Conservation (phyloP, 2,113 vertebrate species). For the Halichoerus grypus region DNA sequence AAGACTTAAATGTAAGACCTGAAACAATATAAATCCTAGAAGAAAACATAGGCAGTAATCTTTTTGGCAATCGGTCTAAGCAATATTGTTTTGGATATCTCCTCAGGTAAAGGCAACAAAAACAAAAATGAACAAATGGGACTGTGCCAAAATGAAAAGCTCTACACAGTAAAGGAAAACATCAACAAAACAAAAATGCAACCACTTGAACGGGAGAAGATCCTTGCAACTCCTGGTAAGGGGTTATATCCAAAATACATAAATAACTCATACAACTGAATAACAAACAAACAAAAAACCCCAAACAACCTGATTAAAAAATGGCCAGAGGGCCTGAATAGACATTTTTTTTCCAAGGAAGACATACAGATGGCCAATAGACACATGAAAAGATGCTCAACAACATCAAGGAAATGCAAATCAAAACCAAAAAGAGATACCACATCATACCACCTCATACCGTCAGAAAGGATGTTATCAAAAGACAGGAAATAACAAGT, state of each 20-base stretch:
- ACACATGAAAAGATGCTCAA: neutral
- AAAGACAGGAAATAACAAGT: neutral
- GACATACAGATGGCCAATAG: neutral
- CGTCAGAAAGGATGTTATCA: neutral
- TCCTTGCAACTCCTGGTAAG: neutral
- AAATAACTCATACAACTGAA: neutral
- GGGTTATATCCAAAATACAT: neutral
- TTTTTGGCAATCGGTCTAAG: neutral
- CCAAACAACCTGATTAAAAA: neutral
- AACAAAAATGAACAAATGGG: neutral
- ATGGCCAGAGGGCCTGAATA: neutral
- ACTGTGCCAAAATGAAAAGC: neutral
- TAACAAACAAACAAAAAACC: neutral
- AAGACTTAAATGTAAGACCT: neutral
- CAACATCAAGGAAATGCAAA: neutral
- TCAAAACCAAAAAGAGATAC: neutral
- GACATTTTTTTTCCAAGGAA: neutral
- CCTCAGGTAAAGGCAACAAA: neutral
- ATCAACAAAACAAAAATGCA: neutral
- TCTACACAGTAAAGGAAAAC: neutral
- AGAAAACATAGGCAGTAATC: neutral
- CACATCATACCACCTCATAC: neutral
- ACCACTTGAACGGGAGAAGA: neutral
- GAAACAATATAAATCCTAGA: neutral
- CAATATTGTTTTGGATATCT: neutral